Evolutionary conservation across 1,140 invertebrate species (phyloP).

Genomic region (Magallana angulata): DNA sequence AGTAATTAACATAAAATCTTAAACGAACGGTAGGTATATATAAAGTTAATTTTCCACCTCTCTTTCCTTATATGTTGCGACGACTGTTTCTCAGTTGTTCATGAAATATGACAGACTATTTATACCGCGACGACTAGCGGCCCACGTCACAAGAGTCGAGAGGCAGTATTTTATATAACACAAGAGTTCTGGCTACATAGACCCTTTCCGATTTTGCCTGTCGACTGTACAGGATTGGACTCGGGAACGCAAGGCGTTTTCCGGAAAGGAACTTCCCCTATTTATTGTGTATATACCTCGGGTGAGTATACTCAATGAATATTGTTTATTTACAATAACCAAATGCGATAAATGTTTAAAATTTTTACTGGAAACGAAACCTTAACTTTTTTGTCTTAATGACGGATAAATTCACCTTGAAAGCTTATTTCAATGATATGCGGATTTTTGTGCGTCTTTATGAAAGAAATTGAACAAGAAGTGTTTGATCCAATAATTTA

Average conservation of each 20-base stretch:
- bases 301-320: background rate
- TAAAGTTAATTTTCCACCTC: background rate
- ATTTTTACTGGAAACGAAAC: background rate
- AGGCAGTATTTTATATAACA: constrained; percentile 35
- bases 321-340: background rate
- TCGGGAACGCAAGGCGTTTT: background rate
- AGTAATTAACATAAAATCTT: background rate
- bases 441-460: background rate
- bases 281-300: background rate
- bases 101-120: constrained; percentile 29
- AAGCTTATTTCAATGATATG: constrained; percentile 13
- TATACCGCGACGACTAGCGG: constrained; percentile 22
- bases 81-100: background rate
- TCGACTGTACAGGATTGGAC: constrained; percentile 5
- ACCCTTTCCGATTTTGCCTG: constrained; percentile 26
- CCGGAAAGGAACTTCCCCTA: background rate
- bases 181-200: constrained; percentile 4
- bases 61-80: background rate
- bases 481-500: too few species aligned
- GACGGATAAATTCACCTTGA: background rate
- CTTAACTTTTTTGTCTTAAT: background rate
- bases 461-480: background rate
- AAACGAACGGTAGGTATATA: background rate
- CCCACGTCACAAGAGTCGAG: constrained; percentile 16
- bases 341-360: background rate